Base-by-base conservation (phyloP, 2,888 invertebrate species). In the Lathronympha strigana region DNA sequence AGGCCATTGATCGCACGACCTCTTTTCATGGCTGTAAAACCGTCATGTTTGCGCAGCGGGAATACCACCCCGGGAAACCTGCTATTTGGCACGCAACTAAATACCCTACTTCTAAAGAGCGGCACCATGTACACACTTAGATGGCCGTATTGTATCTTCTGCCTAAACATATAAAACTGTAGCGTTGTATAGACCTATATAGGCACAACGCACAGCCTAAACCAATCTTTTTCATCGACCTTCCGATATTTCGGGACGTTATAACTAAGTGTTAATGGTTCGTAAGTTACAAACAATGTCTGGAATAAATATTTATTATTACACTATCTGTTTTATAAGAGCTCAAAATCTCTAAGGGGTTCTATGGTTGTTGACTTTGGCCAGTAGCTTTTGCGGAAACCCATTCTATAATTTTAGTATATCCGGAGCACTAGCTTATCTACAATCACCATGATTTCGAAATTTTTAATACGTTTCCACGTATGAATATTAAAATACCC, bases 11-110 rank as follows among this genome's bases (percentile, higher is more conserved):
- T 33, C 51, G 36, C 11, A 6, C 47, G 47, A 53, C 53, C 53
- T 53, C 36, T 53, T 23, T 53, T 21, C 21, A 19, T 33, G 33
- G 13, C 13, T 38, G 8, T 17, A 23, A 38, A 54, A 36, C 23
- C 51, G 9, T 23, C 23, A 3, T 54, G 38, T 54, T 54, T 38
- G 23, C 54, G 38, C 54, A 38, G 54, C 23, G 38, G 38, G 54
- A 38, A 54, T 54, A 54, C 54, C 54, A 15, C 23, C 23, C 15
- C 38, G 54, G 53, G 54, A 8, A 15, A 15, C 23, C 36, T 38
- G 11, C 11, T 19, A 31, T 33, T 13, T 25, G 38, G 38, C 54
- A 54, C 54, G 54, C 54, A 38, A 54, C 23, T n/a, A 23, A 36
- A 15, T 54, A 38, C 15, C 23, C 53, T 23, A 33, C 19, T 51